Base-by-base conservation (phyloP, 2,113 vertebrate species). In the Epinephelus moara region DNA sequence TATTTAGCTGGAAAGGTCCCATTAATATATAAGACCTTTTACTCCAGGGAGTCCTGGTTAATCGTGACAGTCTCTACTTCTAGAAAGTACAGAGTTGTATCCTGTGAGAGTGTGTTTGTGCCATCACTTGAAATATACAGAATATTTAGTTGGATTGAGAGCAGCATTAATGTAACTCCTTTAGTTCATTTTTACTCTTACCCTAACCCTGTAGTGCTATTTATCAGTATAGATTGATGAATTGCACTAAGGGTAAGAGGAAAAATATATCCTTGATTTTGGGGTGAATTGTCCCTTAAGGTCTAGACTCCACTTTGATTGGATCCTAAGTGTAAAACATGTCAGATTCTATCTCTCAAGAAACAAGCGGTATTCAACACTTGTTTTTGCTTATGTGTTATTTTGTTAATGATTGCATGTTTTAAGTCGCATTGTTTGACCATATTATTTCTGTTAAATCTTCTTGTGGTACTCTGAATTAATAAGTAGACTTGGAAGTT, bases 61-160 rank as follows among this genome's bases (percentile, higher is more conserved):
- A 11, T 42, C 18, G 23, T 5, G 0, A 4, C 4, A 11, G 9
- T 19, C 42, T 30, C 18, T 17, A 55, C 59, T 61, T 60, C n/a
- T 1, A 0, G 53, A 63, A 23, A n/a, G 45, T 13, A 0, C 7
- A 14, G 42, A 14, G 42, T 52, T 9, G 3, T 3, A 5, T 64
- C 15, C 11, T 55, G 9, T 75, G n/a, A 57, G 59, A 30, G 21
- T 15, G 5, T 33, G 12, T 75, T n/a, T 15, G 47, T 40, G 18
- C 53, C 66, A 47, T 25, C 62, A 70, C 42, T 67, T 33, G 47
- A 30, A 42, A 55, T 57, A 7, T 17, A 9, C 21, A 60, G 23
- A 82, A 77, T 74, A 42, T 45, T 45, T 70, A 13, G 17, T 2
- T 33, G 72, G 57, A 57, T 78, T 55, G 71, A 70, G 83, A 80